A percentile compares a stretch with the other conserved stretches of the same genome.
phyloP scores from a whole-genome alignment of 2,888 invertebrate genomes.

The Lycaena phlaeas region DNA sequence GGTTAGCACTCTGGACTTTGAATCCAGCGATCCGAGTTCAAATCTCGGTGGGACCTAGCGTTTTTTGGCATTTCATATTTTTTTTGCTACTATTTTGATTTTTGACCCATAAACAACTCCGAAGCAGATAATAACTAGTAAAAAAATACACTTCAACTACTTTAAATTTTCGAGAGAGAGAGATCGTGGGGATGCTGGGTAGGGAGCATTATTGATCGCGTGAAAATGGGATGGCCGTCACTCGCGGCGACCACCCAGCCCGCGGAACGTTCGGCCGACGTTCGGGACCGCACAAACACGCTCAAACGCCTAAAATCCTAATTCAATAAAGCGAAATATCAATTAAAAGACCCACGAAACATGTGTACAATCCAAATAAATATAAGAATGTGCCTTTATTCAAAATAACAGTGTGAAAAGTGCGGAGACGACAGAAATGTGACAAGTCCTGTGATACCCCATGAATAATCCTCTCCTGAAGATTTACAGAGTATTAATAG shows the following conservation, averaged over 20 bases:
- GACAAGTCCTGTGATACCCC: conserved; percentile 25
- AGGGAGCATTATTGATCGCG: conserved; percentile 74
- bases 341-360: conserved; percentile 22
- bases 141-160: not conserved
- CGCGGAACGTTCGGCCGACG: conserved; percentile 58
- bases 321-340: conserved; percentile 35
- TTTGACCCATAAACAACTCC: not conserved
- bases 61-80: conserved; percentile 15
- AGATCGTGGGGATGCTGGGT: conserved; percentile 67
- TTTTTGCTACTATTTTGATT: conserved; percentile 8
- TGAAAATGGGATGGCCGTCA: conserved; percentile 68
- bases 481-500: conserved; percentile 1
- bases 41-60: conserved; percentile 81
- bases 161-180: conserved; percentile 35
- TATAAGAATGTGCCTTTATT: conserved; percentile 18
- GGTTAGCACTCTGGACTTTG: conserved; percentile 76
- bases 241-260: conserved; percentile 64
- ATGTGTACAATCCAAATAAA: conserved; percentile 20
- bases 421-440: conserved; percentile 19
- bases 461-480: conserved; percentile 21
- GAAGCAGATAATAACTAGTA: not conserved
- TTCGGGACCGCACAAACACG: conserved; percentile 54
- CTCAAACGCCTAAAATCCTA: conserved; percentile 43
- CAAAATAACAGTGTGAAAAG: conserved; percentile 20
- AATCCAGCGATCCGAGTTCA: conserved; percentile 89